Conservation (phyloP, 2,888 invertebrate species). For the Pachymerium ferrugineum region DNA sequence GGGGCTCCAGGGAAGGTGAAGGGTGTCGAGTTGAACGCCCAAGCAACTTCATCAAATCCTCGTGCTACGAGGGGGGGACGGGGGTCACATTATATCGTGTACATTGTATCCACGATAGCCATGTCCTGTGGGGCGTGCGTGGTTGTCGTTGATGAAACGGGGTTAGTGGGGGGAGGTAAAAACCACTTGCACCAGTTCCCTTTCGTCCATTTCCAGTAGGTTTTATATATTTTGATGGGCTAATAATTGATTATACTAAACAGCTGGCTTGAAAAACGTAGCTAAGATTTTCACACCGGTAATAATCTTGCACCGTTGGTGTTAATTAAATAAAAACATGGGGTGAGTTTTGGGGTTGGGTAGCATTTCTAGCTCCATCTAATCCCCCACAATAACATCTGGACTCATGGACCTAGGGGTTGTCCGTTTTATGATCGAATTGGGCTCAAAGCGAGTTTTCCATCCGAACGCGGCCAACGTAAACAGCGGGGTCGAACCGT, state of each 20-base stretch:
- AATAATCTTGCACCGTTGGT: no score
- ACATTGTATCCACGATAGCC: conserved; percentile 9
- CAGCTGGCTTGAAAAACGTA: no score
- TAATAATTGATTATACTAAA: conserved; percentile 10
- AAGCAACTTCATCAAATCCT: conserved; percentile 23
- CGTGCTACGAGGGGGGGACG: conserved; percentile 11
- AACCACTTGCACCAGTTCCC: background rate
- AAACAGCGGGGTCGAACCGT: background rate
- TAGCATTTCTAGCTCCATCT: background rate
- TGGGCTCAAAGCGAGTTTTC: background rate
- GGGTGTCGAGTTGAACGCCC: background rate
- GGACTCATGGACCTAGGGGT: no score
- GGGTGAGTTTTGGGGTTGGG: background rate
- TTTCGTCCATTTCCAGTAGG: background rate
- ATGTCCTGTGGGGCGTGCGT: conserved; percentile 21
- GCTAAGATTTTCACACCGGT: no score
- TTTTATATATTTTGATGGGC: background rate
- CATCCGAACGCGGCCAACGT: background rate
- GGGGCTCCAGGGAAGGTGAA: no score
- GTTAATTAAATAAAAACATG: conserved; percentile 24
- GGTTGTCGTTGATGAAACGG: conserved; percentile 27
- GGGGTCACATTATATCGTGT: background rate
- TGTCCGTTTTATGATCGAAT: background rate
- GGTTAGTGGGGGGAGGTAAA: conserved; percentile 4
- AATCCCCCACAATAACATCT: background rate